phyloP scores from a whole-genome alignment of 2,113 vertebrate species.

The Bambusicola thoracicus region DNA sequence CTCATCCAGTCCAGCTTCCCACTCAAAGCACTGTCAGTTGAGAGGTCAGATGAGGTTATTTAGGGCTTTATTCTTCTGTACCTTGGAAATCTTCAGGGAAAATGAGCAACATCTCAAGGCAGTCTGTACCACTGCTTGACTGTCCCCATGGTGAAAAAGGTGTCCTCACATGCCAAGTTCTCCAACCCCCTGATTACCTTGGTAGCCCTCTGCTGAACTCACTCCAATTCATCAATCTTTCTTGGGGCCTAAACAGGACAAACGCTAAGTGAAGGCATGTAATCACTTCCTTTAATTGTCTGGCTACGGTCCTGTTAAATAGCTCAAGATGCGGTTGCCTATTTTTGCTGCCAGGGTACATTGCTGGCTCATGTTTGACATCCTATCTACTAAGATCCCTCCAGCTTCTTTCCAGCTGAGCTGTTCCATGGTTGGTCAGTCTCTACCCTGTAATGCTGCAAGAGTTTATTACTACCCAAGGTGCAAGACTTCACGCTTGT shows the following conservation, averaged over 20 bases:
- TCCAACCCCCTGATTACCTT: background rate
- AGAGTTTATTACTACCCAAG: background rate
- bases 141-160: background rate
- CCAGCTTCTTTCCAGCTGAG: background rate
- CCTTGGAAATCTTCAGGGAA: background rate
- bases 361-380: background rate
- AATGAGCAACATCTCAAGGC: background rate
- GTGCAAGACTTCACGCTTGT: background rate
- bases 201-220: background rate
- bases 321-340: background rate
- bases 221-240: background rate
- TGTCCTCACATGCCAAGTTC: background rate
- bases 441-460: background rate
- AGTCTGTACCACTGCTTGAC: background rate
- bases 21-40: background rate
- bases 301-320: background rate
- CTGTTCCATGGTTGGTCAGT: background rate
- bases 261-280: background rate
- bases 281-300: constrained; percentile 5
- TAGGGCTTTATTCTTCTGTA: background rate
- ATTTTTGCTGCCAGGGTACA: background rate
- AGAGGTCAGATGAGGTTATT: background rate
- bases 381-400: background rate
- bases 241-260: background rate
- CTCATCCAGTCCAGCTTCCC: background rate